phyloP scores from a whole-genome alignment of 2,113 vertebrate genomes.

The Silurus asotus region DNA sequence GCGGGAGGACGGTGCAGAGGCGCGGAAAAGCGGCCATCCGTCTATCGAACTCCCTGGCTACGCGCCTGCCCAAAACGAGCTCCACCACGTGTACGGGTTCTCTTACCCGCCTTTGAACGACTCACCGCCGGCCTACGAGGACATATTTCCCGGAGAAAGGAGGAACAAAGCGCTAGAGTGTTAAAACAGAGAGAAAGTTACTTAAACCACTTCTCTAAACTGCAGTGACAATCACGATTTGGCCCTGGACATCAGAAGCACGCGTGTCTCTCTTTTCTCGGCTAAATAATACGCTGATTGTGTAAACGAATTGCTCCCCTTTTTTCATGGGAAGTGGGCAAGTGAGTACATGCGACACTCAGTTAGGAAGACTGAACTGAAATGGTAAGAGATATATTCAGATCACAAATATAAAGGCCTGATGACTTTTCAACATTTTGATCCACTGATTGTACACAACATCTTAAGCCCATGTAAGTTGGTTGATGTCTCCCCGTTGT shows the following conservation, averaged over 20 bases:
- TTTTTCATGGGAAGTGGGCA: conserved; percentile 22
- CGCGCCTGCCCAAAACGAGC: conserved; percentile 84
- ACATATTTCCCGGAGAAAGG: conserved; percentile 83
- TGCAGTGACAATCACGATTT: conserved; percentile 63
- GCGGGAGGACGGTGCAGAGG: conserved; percentile 86
- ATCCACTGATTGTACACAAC: conserved; percentile 27
- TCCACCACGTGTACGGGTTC: conserved; percentile 86
- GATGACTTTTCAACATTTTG: conserved; percentile 28
- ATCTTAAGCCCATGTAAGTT: conserved; percentile 53
- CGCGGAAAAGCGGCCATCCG: conserved; percentile 85
- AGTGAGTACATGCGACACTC: conserved; percentile 14
- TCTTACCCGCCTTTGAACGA: conserved; percentile 84
- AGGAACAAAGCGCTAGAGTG: conserved; percentile 64
- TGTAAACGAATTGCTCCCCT: conserved; percentile 7
- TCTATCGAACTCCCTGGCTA: conserved; percentile 92
- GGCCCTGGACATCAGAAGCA: conserved; percentile 24
- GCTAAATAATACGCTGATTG: conserved; percentile 9
- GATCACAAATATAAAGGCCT: conserved; percentile 29
- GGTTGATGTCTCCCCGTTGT: conserved; percentile 63
- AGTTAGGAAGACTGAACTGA: conserved; percentile 44
- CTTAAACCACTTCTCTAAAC: conserved; percentile 33
- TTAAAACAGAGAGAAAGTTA: conserved; percentile 36
- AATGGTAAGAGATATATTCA: conserved; percentile 39
- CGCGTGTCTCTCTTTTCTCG: conserved; percentile 23
- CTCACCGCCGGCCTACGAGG: conserved; percentile 85